These are phyloP conservation scores for Drosophila sechellia DNA, from an alignment of 1,140 invertebrate genomes.

Conservation along the genomic window DNA sequence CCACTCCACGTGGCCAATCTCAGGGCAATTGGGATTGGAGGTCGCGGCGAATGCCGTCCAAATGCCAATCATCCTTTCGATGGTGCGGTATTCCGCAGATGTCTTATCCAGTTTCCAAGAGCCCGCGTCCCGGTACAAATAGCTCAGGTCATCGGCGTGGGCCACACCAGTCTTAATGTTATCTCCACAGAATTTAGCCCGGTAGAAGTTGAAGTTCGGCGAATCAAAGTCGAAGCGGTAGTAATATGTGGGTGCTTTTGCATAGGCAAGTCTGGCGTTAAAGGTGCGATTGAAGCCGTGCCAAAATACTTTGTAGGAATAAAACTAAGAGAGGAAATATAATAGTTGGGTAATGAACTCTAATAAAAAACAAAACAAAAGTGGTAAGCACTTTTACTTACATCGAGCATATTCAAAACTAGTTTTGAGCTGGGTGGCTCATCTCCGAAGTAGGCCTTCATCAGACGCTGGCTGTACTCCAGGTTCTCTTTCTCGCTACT, in stretches of 20 bases:
- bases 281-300: slow-evolving; percentile 82
- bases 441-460: slow-evolving; percentile 66
- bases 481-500: slow-evolving; percentile 41
- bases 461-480: slow-evolving; percentile 39
- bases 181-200: slow-evolving; percentile 75
- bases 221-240: slow-evolving; percentile 85
- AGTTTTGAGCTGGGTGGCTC: slow-evolving; percentile 31
- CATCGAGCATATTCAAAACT: slow-evolving; percentile 62
- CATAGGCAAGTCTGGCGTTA: slow-evolving; percentile 71
- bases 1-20: slow-evolving; percentile 57
- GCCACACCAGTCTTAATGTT: slow-evolving; percentile 80
- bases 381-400: slow-evolving; percentile 24
- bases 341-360: background rate
- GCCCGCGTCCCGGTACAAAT: slow-evolving; percentile 86
- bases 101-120: slow-evolving; percentile 80
- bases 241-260: slow-evolving; percentile 82
- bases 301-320: slow-evolving; percentile 83
- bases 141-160: slow-evolving; percentile 88
- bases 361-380: slow-evolving; percentile 11
- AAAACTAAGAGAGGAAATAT: slow-evolving; percentile 48
- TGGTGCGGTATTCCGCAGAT: slow-evolving; percentile 74
- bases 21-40: slow-evolving; percentile 74
- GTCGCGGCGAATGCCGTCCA: slow-evolving; percentile 84
- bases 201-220: slow-evolving; percentile 69
- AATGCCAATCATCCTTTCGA: slow-evolving; percentile 79